Percentiles rank a stretch among this genome's conserved stretches.
phyloP scores from a whole-genome alignment of 2,888 invertebrate genomes.

The Ophion slaviceki region DNA sequence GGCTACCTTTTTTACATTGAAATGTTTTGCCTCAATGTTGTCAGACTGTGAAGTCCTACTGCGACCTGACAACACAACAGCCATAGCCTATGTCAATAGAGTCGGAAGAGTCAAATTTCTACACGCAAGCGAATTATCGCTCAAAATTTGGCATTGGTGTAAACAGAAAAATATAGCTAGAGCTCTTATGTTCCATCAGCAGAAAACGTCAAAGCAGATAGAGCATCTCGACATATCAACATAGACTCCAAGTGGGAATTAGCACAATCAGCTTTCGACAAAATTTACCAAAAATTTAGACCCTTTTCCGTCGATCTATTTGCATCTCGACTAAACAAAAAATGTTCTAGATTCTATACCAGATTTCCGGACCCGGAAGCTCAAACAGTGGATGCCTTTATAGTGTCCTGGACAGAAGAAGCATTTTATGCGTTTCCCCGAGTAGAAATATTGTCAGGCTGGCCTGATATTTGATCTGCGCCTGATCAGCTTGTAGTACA shows the following conservation, averaged over 20 bases:
- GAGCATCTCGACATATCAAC: too few relatives aligned
- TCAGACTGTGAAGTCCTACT: conserved; percentile 6
- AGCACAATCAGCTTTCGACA: not conserved
- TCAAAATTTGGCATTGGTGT: not conserved
- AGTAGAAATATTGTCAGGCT: too few relatives aligned
- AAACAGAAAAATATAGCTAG: not conserved
- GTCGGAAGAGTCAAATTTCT: conserved; percentile 46
- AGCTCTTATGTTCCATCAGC: too few relatives aligned
- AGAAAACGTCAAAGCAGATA: too few relatives aligned
- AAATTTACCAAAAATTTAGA: not conserved
- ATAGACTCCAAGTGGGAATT: not conserved
- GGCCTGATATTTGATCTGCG: too few relatives aligned
- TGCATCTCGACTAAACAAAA: not conserved
- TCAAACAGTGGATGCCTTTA: conserved; percentile 3
- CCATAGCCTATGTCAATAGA: conserved; percentile 52
- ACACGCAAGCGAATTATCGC: not conserved
- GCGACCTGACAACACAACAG: conserved; percentile 48
- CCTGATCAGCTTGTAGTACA: too few relatives aligned
- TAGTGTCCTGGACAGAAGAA: not conserved
- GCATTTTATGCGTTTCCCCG: conserved; percentile 68
- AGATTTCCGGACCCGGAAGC: not conserved
- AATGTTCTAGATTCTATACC: not conserved
- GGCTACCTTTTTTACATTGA: conserved; percentile 36
- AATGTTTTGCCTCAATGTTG: conserved; percentile 18
- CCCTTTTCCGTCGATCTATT: not conserved